Base-by-base conservation (phyloP, 2,888 invertebrate species). In the Drosophila testacea region DNA sequence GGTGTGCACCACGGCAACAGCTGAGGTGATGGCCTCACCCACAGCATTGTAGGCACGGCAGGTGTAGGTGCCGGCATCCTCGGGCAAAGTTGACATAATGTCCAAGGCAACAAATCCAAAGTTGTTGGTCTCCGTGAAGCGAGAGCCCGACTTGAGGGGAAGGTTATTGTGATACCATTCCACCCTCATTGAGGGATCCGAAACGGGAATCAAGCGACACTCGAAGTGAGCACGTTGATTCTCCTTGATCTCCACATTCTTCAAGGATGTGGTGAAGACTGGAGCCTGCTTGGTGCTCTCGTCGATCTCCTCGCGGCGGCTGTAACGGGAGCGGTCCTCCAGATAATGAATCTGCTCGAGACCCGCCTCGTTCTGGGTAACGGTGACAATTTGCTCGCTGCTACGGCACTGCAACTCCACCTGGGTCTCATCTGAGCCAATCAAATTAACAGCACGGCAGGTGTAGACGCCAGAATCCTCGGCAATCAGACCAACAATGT, bases 101-200 rank as follows among this genome's bases (percentile, higher is more conserved):
- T 99, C 99, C 65, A 99, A 94, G 28, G 98, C 98, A 11, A 99
- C 98, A 91, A 98, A 99, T 46, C 99, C 99, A 92, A 99, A 99
- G 93, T 98, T 99, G 90, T 98, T 97, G 7, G 98, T 97, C 93
- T 98, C 98, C 10, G 97, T 97, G 92, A 99, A 99, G 84, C 99
- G 95, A 6, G 98, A 98, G 44, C 98, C 98, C 73, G 97, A 97
- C 92, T 98, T 97, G 0, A 98, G 94, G 0, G 98, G 97, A 78
- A 95, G 94, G 86, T 97, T 97, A 90, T 98, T 98, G 90, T 98
- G 97, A 93, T 96, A 98, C 98, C 98, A 98, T 93, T 98, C 97
- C 0, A 98, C 97, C 92, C 96, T 97, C 96, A 98, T 96, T 2
- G 97, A 96, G 1, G 97, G 94, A 93, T 98, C 98, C 7, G 97